A percentile compares a stretch with the other conserved stretches of the same genome.
Conservation (phyloP, 2,888 invertebrate genomes). For the Stegana nigrithorax region DNA sequence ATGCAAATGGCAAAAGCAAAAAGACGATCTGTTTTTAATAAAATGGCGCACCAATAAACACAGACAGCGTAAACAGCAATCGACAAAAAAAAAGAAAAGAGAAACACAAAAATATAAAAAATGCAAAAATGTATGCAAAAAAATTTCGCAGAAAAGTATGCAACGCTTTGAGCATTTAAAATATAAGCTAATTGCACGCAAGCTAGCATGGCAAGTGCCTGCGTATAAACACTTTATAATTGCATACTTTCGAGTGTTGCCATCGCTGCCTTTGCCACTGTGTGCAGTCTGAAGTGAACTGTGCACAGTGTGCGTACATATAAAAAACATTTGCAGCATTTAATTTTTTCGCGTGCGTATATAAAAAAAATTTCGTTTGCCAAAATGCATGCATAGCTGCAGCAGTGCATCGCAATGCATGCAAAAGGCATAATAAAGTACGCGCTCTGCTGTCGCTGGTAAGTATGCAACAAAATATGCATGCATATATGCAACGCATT, state of each 20-base stretch:
- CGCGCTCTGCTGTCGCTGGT: too few species aligned
- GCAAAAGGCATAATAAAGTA: conserved; percentile 17
- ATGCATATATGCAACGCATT: neutral
- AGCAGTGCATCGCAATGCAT: too few species aligned
- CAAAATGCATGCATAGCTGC: conserved; percentile 55
- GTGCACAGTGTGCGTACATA: too few species aligned
- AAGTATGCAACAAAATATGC: conserved; percentile 18
- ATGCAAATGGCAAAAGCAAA: too few species aligned
- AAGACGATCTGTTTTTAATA: too few species aligned
- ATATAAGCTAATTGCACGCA: conserved; percentile 15
- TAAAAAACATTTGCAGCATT: neutral
- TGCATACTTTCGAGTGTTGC: conserved; percentile 25
- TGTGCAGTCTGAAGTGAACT: neutral
- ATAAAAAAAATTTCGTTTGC: conserved; percentile 49
- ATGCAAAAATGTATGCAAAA: neutral
- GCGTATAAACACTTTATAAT: too few species aligned
- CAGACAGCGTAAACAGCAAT: too few species aligned
- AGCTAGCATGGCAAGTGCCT: too few species aligned
- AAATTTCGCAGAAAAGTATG: neutral
- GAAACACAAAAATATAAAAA: too few species aligned
- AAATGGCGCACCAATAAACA: too few species aligned
- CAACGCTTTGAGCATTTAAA: conserved; percentile 4
- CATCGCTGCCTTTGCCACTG: conserved; percentile 9
- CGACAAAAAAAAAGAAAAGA: too few species aligned
- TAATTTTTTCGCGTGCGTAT: conserved; percentile 11